Evolutionary conservation across 2,113 vertebrate species (phyloP).

Genomic region (Chitala chitala): DNA sequence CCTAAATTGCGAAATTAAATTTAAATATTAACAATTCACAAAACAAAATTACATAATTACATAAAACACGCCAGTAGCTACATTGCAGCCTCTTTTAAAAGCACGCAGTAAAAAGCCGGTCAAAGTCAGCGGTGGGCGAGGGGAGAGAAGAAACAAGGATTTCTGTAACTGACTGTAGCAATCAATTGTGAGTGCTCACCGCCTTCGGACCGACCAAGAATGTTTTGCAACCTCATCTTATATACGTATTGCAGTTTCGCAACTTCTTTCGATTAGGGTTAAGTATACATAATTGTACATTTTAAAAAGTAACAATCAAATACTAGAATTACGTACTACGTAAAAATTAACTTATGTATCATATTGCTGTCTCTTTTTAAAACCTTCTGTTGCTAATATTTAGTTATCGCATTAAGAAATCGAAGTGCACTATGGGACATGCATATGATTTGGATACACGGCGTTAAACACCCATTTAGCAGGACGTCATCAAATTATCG

Average conservation of each 20-base stretch:
- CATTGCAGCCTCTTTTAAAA: background rate
- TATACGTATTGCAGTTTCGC: background rate
- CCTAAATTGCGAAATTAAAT: too few relatives aligned
- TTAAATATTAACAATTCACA: background rate
- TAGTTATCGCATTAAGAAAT: background rate
- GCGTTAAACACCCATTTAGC: too few relatives aligned
- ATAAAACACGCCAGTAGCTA: too few relatives aligned
- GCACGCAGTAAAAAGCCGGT: constrained; percentile 25
- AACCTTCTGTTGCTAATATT: background rate
- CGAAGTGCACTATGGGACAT: constrained; percentile 31
- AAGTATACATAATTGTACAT: too few relatives aligned
- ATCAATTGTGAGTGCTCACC: constrained; percentile 45
- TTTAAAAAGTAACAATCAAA: too few relatives aligned
- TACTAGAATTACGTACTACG: too few relatives aligned
- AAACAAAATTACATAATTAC: too few relatives aligned
- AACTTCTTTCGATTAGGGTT: background rate
- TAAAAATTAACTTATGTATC: too few relatives aligned
- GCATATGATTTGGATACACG: background rate
- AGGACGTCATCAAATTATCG: too few relatives aligned
- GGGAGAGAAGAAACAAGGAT: constrained; percentile 48
- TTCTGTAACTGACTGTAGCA: constrained; percentile 46
- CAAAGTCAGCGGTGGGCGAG: constrained; percentile 39
- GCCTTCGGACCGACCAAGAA: constrained; percentile 39
- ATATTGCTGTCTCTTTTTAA: too few relatives aligned
- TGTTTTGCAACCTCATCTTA: fast-evolving